Percentiles rank a stretch among this genome's conserved stretches.
Evolutionary conservation across 2,888 invertebrate genomes (phyloP).

Genomic region (Rotaria macrura): DNA sequence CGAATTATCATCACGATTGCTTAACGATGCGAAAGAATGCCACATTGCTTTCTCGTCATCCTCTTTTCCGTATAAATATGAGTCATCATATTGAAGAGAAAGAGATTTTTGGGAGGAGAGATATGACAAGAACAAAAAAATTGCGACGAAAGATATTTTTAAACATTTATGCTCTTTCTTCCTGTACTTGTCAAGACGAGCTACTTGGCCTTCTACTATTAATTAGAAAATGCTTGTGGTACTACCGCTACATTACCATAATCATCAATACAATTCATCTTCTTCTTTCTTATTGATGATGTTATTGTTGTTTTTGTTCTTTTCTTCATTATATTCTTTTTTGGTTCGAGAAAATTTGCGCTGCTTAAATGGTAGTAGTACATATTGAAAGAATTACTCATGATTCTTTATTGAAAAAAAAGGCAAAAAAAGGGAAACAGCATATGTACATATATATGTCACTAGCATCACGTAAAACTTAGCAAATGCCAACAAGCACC

Average conservation of each 20-base stretch:
- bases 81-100: not conserved
- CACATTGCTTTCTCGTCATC: not conserved
- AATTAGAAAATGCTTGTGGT: not conserved
- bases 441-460: not conserved
- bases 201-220: not conserved
- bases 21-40: constrained; percentile 3
- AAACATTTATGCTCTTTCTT: not conserved
- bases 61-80: not conserved
- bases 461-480: not conserved
- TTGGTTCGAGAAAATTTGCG: not conserved
- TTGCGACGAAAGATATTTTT: not conserved
- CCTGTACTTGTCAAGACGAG: not conserved
- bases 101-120: not conserved
- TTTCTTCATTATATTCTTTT: not conserved
- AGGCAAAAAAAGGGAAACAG: not conserved
- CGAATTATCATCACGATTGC: not conserved
- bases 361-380: not conserved
- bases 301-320: not conserved
- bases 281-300: not conserved
- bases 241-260: not conserved
- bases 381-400: not conserved
- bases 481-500: not conserved
- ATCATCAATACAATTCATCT: not conserved
- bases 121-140: not conserved
- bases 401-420: not conserved